Evolutionary conservation across 2,888 invertebrate species (phyloP).

Genomic region (Aphelenchoides bicaudatus): DNA sequence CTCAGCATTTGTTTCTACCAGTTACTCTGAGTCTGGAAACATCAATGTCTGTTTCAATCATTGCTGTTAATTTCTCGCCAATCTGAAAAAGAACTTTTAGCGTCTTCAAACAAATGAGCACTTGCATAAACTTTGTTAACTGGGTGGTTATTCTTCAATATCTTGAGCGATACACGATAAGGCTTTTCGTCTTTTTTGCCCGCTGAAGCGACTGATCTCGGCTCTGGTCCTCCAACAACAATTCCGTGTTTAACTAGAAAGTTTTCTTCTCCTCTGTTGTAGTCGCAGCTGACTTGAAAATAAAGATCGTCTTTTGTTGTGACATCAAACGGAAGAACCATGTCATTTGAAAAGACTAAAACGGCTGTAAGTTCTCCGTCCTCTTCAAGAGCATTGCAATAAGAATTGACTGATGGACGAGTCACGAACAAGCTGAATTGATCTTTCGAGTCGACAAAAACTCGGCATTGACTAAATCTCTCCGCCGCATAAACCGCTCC

Average conservation of each 20-base stretch:
- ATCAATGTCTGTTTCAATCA: slow-evolving; percentile 46
- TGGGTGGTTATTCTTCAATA: slow-evolving; percentile 45
- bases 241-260: slow-evolving; percentile 41
- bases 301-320: slow-evolving; percentile 59
- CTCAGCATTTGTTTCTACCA: slow-evolving; percentile 15
- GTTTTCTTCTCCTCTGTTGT: slow-evolving; percentile 33
- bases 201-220: slow-evolving; percentile 35
- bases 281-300: slow-evolving; percentile 43
- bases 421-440: slow-evolving; percentile 53
- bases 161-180: slow-evolving; percentile 43
- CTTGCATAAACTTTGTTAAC: slow-evolving; percentile 54
- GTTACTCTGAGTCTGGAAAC: slow-evolving; percentile 23
- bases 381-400: slow-evolving; percentile 57
- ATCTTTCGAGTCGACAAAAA: slow-evolving; percentile 37
- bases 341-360: slow-evolving; percentile 54
- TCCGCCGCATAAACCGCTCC: slow-evolving; percentile 59
- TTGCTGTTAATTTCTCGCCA: slow-evolving; percentile 51
- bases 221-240: slow-evolving; percentile 55
- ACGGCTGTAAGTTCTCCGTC: slow-evolving; percentile 46
- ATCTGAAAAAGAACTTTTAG: too few relatives aligned
- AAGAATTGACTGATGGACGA: slow-evolving; percentile 46
- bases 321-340: slow-evolving; percentile 54
- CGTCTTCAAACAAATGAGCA: too few relatives aligned
- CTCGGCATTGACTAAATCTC: slow-evolving; percentile 52
- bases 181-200: slow-evolving; percentile 24